These are phyloP conservation scores for Thymelicus sylvestris DNA, from an alignment of 2,888 invertebrate species.

Conservation along the genomic window DNA sequence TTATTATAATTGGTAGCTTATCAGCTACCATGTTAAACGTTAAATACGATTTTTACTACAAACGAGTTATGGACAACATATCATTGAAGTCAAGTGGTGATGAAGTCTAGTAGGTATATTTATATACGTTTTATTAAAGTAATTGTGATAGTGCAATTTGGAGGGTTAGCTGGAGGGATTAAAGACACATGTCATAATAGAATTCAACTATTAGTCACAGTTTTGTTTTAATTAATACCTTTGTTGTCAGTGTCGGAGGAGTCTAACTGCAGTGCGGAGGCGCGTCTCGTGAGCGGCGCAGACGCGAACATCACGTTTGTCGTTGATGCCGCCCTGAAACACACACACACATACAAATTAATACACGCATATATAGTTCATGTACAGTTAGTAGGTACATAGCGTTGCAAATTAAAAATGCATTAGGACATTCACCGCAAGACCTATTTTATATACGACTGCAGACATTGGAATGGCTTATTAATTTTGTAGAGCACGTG, in stretches of 20 bases:
- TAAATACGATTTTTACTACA: too few relatives aligned
- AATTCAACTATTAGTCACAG: too few relatives aligned
- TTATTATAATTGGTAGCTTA: too few relatives aligned
- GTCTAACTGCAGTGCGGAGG: slow-evolving; percentile 93
- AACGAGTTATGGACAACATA: too few relatives aligned
- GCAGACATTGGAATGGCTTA: neutral
- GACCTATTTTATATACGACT: neutral
- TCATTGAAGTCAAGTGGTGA: too few relatives aligned
- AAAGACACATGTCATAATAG: too few relatives aligned
- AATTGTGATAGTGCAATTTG: too few relatives aligned
- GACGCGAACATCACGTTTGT: slow-evolving; percentile 93
- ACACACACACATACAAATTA: slow-evolving; percentile 3
- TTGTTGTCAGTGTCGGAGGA: slow-evolving; percentile 88
- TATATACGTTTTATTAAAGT: too few relatives aligned
- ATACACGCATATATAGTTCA: neutral
- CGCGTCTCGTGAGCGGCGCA: slow-evolving; percentile 91
- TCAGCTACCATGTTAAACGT: too few relatives aligned
- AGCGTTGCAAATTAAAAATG: slow-evolving; percentile 29
- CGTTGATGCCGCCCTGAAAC: slow-evolving; percentile 92
- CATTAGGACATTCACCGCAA: neutral
- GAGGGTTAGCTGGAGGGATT: too few relatives aligned
- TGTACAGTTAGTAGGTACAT: slow-evolving; percentile 41
- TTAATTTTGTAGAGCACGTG: neutral
- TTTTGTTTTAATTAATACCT: slow-evolving; percentile 53
- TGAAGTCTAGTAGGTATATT: too few relatives aligned